These are phyloP conservation scores for Clamator glandarius DNA, from an alignment of 2,797 vertebrate species.

Conservation along the genomic window DNA sequence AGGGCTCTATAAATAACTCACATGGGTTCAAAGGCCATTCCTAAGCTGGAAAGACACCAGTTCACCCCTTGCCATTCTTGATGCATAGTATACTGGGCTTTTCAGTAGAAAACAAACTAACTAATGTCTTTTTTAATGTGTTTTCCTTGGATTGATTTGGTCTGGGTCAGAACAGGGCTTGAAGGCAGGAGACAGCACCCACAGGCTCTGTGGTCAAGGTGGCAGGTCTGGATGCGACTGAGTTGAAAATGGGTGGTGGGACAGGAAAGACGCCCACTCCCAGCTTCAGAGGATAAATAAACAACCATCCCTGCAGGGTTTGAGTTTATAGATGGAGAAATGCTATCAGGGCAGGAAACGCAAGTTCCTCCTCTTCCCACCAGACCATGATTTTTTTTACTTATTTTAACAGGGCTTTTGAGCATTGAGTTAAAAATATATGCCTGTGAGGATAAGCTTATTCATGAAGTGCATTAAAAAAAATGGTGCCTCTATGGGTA, in stretches of 20 bases:
- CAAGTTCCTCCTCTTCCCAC: neutral
- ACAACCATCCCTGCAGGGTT: neutral
- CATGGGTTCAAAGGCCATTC: constrained; percentile 19
- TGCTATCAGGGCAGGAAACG: neutral
- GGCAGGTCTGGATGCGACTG: rapidly evolving
- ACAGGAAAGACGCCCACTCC: neutral
- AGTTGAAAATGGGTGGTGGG: neutral
- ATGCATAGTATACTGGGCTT: neutral
- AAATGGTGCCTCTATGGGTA: neutral
- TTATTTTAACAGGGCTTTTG: neutral
- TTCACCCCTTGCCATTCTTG: neutral
- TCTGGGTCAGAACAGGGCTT: neutral
- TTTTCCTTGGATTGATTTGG: neutral
- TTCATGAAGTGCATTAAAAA: neutral
- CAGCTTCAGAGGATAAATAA: neutral
- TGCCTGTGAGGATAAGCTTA: neutral
- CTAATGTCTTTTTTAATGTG: constrained; percentile 7
- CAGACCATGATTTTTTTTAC: neutral
- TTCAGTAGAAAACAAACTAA: constrained; percentile 8
- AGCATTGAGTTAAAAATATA: neutral
- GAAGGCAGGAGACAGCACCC: neutral
- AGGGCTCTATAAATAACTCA: constrained; percentile 18
- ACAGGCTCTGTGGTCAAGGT: neutral
- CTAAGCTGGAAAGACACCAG: neutral
- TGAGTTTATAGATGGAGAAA: neutral